Evolutionary conservation across 1,140 invertebrate species (phyloP).

Genomic region (Trichoplusia ni): DNA sequence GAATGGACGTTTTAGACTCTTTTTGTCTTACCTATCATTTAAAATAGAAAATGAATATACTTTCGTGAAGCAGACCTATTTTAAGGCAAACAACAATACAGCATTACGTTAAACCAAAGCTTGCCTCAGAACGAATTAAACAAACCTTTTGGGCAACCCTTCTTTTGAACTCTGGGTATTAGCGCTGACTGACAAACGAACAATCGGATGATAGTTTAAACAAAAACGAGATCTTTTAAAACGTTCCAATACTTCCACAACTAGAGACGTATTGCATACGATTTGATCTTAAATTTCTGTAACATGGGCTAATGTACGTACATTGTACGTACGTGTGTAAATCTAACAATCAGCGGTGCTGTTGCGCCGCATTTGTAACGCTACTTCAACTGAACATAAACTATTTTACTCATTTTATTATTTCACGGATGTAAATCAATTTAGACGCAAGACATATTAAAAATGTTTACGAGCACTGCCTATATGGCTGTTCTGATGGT

Average conservation of each 20-base stretch:
- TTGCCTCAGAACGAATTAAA: background rate
- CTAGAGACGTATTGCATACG: background rate
- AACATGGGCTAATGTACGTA: background rate
- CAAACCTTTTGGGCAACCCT: background rate
- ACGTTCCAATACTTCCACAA: background rate
- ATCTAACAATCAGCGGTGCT: slow-evolving; percentile 9
- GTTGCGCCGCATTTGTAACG: background rate
- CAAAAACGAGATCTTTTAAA: slow-evolving; percentile 1
- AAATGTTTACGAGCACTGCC: background rate
- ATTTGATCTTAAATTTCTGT: background rate
- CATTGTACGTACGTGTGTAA: background rate
- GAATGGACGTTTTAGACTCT: background rate
- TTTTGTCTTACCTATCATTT: background rate
- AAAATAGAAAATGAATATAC: background rate
- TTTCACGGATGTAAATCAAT: slow-evolving; percentile 9
- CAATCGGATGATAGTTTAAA: slow-evolving; percentile 15
- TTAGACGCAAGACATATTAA: slow-evolving; percentile 1
- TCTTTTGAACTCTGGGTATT: slow-evolving; percentile 19
- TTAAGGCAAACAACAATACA: slow-evolving; percentile 20
- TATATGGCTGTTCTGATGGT: background rate
- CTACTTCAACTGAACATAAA: slow-evolving; percentile 16
- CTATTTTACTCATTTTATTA: slow-evolving; percentile 24
- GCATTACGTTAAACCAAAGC: slow-evolving; percentile 18
- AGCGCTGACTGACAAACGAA: background rate
- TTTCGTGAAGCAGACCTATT: slow-evolving; percentile 8